phyloP scores from a whole-genome alignment of 2,797 vertebrate genomes.

The Cyclopterus lumpus region DNA sequence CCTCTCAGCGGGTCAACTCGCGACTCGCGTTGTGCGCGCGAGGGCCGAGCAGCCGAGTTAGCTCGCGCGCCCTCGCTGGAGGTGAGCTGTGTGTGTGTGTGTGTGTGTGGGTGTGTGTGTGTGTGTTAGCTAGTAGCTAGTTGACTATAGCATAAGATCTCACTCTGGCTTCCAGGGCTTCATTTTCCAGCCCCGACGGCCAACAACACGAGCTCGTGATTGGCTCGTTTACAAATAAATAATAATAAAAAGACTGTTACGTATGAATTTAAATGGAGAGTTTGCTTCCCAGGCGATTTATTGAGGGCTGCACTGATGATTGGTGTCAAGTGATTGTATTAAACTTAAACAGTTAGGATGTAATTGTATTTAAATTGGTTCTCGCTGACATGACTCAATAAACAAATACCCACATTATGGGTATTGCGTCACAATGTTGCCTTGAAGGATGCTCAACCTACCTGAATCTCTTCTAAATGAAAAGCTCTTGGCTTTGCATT shows the following conservation, averaged over 20 bases:
- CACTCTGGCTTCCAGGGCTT: background rate
- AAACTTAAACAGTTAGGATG: background rate
- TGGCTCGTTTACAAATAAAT: background rate
- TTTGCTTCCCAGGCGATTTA: background rate
- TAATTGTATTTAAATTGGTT: background rate
- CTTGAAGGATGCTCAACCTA: no score
- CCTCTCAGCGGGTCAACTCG: constrained; percentile 34
- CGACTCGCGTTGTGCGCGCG: constrained; percentile 46
- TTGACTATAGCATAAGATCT: background rate
- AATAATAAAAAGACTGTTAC: background rate
- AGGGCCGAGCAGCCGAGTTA: constrained; percentile 39
- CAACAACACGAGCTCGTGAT: background rate
- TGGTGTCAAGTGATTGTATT: background rate
- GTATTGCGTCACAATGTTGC: no score
- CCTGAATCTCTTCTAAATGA: background rate
- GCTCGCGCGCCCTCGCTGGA: constrained; percentile 41
- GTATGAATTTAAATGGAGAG: background rate
- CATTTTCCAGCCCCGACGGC: no score
- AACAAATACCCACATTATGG: no score
- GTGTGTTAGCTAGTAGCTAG: background rate
- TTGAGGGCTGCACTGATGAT: background rate
- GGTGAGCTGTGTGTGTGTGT: constrained; percentile 65
- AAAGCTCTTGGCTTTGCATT: background rate
- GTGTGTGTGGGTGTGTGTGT: no score
- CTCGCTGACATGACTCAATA: background rate